Base-by-base conservation (phyloP, 2,888 invertebrate species). In the Volucella inanis region DNA sequence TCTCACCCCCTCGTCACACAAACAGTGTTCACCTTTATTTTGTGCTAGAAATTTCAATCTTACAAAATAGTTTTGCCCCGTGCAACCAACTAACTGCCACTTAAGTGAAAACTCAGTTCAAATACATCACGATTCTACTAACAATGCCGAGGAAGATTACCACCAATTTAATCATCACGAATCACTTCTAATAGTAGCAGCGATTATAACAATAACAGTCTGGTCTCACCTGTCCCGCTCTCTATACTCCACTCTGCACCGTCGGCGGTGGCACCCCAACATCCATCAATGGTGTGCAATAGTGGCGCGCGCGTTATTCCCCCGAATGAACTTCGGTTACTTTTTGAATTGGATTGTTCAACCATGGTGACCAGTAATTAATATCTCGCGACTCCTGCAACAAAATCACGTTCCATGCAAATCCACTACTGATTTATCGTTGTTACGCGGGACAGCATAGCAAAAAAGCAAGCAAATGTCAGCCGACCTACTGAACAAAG, bases 291-390 rank as follows among this genome's bases (percentile, higher is more conserved):
- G 62, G 14, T 11, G 55, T 45, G 14, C 78, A 49, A 45, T 47
- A 62, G 43, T 47, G 55, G 62, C 74, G 65, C 65, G 52, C 72
- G 65, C 72, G 65, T 65, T 75, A 71, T 61, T 47, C 39, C 39
- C 41, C 59, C 49, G 38, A 80, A 80, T 85, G 76, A 72, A 77
- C 72, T 80, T 72, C 55, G 80, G 57, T 68, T 68, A 68, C 76
- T 77, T 55, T 85, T 76, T 76, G 81, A 77, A 72, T 85, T 80
- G 71, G 76, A 85, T 80, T 85, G 85, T 77, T 76, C 67, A 80
- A 76, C 85, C 80, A 64, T 80, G 72, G 80, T 85, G 85, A 81
- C 85, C 85, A 85, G 80, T 85, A 85, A 85, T 85, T 85, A 85
- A 85, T 85, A 85, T 80, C 85, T 68, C 41, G 76, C 76, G 62